Conservation (phyloP, 1,140 invertebrate species). For the Stenopsyche tienmushanensis region DNA sequence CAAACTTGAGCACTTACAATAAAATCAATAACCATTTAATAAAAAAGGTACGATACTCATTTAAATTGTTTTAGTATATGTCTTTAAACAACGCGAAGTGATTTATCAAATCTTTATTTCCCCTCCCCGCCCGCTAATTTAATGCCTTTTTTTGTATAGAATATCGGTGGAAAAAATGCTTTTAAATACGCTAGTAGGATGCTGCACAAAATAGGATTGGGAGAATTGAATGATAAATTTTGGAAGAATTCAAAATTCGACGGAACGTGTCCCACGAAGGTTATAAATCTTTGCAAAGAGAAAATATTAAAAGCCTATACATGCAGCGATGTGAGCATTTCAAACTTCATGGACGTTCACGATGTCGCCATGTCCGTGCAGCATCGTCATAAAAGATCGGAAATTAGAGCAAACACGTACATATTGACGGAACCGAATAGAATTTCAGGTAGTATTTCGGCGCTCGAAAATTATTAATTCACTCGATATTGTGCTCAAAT, state of each 20-base stretch:
- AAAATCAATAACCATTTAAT: conserved; percentile 60
- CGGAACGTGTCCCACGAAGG: conserved; percentile 51
- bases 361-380: conserved; percentile 57
- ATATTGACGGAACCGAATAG: conserved; percentile 55
- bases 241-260: conserved; percentile 59
- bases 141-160: too few relatives aligned
- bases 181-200: conserved; percentile 56
- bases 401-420: conserved; percentile 57
- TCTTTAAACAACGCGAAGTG: too few relatives aligned
- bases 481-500: conserved; percentile 20
- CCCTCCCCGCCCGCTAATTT: too few relatives aligned
- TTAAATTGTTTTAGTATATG: not conserved
- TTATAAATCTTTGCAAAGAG: conserved; percentile 57
- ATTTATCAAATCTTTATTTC: too few relatives aligned
- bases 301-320: conserved; percentile 56
- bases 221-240: conserved; percentile 54
- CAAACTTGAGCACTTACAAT: conserved; percentile 58
- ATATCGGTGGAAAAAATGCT: conserved; percentile 53
- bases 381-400: conserved; percentile 53
- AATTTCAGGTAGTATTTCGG: conserved; percentile 49
- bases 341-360: conserved; percentile 58
- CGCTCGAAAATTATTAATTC: not conserved
- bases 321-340: conserved; percentile 58
- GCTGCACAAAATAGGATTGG: conserved; percentile 52
- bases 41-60: conserved; percentile 52